Conservation (phyloP, 2,797 vertebrate species). For the Lycodopsis pacificus region DNA sequence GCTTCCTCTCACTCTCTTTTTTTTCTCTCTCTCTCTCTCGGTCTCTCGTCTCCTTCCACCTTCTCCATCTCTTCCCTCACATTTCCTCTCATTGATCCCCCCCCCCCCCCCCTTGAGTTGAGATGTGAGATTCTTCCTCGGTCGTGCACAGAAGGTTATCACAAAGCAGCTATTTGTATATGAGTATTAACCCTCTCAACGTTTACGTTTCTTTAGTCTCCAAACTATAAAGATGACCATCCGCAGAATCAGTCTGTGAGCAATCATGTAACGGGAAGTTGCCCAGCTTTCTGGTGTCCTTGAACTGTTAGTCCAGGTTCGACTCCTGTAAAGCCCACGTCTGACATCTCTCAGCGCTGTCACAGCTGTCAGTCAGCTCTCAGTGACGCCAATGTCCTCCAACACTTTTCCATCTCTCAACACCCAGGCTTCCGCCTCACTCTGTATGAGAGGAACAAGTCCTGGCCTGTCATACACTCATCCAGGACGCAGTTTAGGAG, state of each 20-base stretch:
- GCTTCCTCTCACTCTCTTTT: conserved; percentile 16
- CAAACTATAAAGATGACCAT: neutral
- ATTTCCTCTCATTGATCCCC: conserved; percentile 66
- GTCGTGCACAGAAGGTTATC: conserved; percentile 11
- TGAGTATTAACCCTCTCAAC: conserved; percentile 19
- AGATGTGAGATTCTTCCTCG: conserved; percentile 43
- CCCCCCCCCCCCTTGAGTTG: too few species aligned
- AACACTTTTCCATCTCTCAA: conserved; percentile 69
- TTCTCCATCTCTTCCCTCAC: conserved; percentile 56
- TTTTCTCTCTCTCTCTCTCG: neutral
- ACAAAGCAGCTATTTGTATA: conserved; percentile 27
- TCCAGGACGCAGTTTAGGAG: conserved; percentile 57
- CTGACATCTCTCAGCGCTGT: conserved; percentile 68
- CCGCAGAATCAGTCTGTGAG: neutral
- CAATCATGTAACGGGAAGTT: conserved; percentile 30
- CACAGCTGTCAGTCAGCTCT: conserved; percentile 75
- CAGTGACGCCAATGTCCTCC: conserved; percentile 69
- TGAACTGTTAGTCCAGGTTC: conserved; percentile 57
- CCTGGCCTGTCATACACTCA: conserved; percentile 72
- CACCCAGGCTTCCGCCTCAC: conserved; percentile 56
- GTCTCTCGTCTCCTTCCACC: conserved; percentile 57
- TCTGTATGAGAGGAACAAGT: conserved; percentile 67
- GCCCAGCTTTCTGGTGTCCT: conserved; percentile 57
- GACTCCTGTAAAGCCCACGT: conserved; percentile 56
- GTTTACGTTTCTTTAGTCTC: conserved; percentile 1